Conservation (phyloP, 2,888 invertebrate genomes). For the Zeuzera pyrina region DNA sequence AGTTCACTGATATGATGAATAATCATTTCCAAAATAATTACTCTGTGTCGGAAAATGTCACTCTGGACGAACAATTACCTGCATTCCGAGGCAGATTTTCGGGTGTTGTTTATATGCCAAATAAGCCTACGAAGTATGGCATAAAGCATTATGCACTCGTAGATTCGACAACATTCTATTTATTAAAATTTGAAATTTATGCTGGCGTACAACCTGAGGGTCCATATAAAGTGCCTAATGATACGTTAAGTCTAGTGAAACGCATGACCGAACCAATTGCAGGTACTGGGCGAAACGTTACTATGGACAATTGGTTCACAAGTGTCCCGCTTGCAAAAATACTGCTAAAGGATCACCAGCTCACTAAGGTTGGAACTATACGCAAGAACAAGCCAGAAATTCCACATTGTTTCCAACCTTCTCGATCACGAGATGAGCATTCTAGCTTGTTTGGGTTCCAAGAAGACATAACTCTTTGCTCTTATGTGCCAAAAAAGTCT, state of each 20-base stretch:
- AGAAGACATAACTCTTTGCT: slow-evolving; percentile 7
- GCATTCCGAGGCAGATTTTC: too few relatives aligned
- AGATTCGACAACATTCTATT: slow-evolving; percentile 8
- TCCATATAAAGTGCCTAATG: slow-evolving; percentile 5
- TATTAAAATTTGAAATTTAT: slow-evolving; percentile 11
- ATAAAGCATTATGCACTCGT: slow-evolving; percentile 9
- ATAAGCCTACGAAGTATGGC: slow-evolving; percentile 10
- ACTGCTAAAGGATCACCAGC: neutral
- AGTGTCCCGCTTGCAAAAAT: neutral
- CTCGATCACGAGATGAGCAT: slow-evolving; percentile 2
- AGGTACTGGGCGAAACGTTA: neutral
- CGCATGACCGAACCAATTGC: slow-evolving; percentile 1
- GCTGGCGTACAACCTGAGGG: slow-evolving; percentile 10
- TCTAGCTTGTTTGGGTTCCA: slow-evolving; percentile 12
- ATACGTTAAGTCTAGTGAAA: slow-evolving; percentile 7
- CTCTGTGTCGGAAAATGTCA: neutral
- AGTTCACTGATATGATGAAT: slow-evolving; percentile 2
- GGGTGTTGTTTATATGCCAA: slow-evolving; percentile 9
- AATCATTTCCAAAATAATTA: slow-evolving; percentile 1
- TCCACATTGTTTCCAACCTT: slow-evolving; percentile 8
- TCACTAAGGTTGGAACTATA: slow-evolving; percentile 5
- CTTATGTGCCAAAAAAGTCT: slow-evolving; percentile 13
- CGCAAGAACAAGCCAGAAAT: slow-evolving; percentile 11
- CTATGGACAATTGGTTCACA: slow-evolving; percentile 1
- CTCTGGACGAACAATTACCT: neutral